Evolutionary conservation across 2,797 vertebrate species (phyloP), one percentile per base, ranked within the genome.

Genomic region (Thunnus albacares): DNA sequence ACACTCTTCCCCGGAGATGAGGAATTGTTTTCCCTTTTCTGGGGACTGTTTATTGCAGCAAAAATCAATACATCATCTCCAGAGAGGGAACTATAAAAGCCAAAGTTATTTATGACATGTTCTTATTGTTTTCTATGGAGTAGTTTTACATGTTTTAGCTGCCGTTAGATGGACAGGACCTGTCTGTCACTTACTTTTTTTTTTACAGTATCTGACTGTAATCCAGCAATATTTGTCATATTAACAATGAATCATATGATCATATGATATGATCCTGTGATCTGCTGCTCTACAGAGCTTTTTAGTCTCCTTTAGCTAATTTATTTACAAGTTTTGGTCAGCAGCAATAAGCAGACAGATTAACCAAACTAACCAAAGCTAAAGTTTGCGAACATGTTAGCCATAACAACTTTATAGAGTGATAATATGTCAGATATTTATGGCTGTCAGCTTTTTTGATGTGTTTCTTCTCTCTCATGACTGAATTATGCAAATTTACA

Each of bases 41-140:
- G 28, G 20, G 79, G 14, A 38, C 33, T 43, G 66, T 82, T 82
- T 59, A 71, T 78, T 53, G 57, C 62, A 8, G 58, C 13, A 61
- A 55, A 66, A 79, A 85, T 90, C 86, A 72, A 91, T 84, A 77
- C 35, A 15, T 80, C 76, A 81, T 84, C 80, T 80, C 43, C 58
- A 63, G 71, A 83, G 66, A 66, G 24, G 1, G 79, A 81, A 64
- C 47, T 55, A 56, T 71, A 47, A 83, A 82, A 77, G 47, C 43
- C 49, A 49, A 9, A 66, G 73, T 77, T 74, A 60, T 81, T 82
- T 52, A 82, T 20, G 62, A 65, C 58, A 28, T 4, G 68, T 66
- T 75, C 69, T 56, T 55, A 86, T 84, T 75, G 75, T 30, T 82
- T 84, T 80, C 38, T 59, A 45, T 47, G 3, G 26, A 75, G 28